Conservation (phyloP, 2,797 vertebrate genomes). For the Acomys russatus region DNA sequence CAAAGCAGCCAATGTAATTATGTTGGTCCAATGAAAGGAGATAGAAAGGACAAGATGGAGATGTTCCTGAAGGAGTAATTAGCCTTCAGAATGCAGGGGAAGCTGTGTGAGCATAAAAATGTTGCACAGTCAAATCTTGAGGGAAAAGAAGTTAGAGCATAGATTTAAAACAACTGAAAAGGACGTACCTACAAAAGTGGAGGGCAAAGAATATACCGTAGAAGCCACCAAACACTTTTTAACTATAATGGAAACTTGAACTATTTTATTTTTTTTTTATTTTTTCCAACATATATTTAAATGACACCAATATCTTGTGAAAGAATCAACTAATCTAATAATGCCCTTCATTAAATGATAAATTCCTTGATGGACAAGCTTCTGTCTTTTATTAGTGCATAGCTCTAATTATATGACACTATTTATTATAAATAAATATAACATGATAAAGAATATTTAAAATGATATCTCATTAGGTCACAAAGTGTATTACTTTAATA, state of each 20-base stretch:
- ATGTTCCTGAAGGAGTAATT: conserved; percentile 77
- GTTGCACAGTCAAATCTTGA: conserved; percentile 76
- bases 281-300: not conserved
- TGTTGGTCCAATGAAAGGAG: conserved; percentile 74
- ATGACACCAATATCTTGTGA: not conserved
- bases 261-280: not conserved
- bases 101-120: conserved; percentile 72
- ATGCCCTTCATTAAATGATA: not conserved
- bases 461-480: not conserved
- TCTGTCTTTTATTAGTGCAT: not conserved
- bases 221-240: not conserved
- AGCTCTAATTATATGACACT: not conserved
- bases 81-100: conserved; percentile 68
- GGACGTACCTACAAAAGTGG: conserved; percentile 17
- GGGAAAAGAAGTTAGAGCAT: conserved; percentile 68
- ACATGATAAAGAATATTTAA: not conserved
- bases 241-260: not conserved
- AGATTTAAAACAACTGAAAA: conserved; percentile 48
- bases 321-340: conserved; percentile 6
- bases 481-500: not conserved
- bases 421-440: conserved; percentile 24
- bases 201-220: conserved; percentile 47
- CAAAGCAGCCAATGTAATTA: conserved; percentile 77
- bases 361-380: not conserved
- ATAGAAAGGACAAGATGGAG: conserved; percentile 76